phyloP scores from a whole-genome alignment of 2,113 vertebrate species.

The Macheiramphus alcinus region DNA sequence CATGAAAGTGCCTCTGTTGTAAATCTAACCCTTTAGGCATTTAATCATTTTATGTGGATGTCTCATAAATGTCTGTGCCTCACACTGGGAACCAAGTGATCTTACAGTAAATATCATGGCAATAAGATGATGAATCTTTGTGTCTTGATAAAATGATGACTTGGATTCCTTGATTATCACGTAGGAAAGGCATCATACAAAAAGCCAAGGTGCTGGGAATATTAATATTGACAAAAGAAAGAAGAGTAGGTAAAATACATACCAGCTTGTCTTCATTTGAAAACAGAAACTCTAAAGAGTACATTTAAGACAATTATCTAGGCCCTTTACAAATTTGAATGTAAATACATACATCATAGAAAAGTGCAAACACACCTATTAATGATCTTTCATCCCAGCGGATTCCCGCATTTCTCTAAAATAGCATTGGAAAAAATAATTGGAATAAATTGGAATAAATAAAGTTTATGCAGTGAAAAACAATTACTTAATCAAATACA shows the following conservation, averaged over 20 bases:
- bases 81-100: background rate
- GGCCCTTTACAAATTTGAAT: background rate
- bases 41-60: conserved; percentile 24
- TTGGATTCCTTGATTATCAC: conserved; percentile 6
- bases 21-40: background rate
- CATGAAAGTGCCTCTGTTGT: background rate
- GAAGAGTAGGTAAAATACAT: background rate
- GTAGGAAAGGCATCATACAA: background rate
- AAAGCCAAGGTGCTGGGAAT: background rate
- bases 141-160: conserved; percentile 14
- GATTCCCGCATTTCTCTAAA: background rate
- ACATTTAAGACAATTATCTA: background rate
- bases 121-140: conserved; percentile 39
- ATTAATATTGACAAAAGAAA: background rate
- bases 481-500: background rate
- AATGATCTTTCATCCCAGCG: background rate
- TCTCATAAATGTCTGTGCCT: conserved; percentile 9
- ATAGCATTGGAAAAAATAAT: background rate
- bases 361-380: background rate
- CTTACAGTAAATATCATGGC: conserved; percentile 29
- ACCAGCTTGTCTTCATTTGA: background rate
- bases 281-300: background rate
- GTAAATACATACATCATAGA: background rate
- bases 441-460: background rate
- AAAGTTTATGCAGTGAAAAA: background rate